Base-by-base conservation (phyloP, 1,140 invertebrate genomes). In the Saccostrea echinata region DNA sequence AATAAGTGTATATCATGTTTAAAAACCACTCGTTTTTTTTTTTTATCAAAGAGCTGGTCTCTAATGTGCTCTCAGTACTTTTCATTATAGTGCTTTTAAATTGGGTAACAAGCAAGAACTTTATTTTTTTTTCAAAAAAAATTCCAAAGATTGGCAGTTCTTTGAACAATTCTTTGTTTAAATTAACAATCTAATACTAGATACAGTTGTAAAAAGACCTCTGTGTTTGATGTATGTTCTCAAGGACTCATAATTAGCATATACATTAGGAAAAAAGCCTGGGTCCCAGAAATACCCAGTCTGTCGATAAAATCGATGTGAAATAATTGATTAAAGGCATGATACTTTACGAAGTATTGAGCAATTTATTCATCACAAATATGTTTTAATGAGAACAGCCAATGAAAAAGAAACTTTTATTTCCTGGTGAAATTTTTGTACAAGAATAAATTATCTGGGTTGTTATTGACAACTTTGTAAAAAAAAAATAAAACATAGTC, bases 261-360 rank as follows among this genome's bases (percentile, higher is more conserved):
- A 61, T n/a, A 61, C 55, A 61, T 61, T 61, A n/a, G 6, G n/a
- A 61, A 61, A 6, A 11, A 61, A n/a, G 6, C 18, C n/a, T 21
- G 18, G 55, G 55, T 21, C 24, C 13, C 27, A 1, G 11, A 30
- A 33, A 13, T 30, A 4, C 27, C 27, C 13, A 30, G 68, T 3
- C 24, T 8, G 16, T 33, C 11, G 27, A 1, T 30, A 76, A 71
- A 76, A 35, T 76, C 68, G 33, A 76, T 30, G 68, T 16, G 8
- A 76, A 76, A 76, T 13, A 30, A 76, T 76, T 76, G 68, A 76
- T 76, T 30, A 30, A 76, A 76, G 16, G 68, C 68, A 33, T 76
- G 27, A 33, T 76, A 76, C 27, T 27, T 76, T 43, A 57, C 13
- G 3, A 76, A 13, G 68, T 30, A 76, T 76, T 33, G 9, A 27